Conservation (phyloP, 2,888 invertebrate genomes). For the Baronia brevicornis region DNA sequence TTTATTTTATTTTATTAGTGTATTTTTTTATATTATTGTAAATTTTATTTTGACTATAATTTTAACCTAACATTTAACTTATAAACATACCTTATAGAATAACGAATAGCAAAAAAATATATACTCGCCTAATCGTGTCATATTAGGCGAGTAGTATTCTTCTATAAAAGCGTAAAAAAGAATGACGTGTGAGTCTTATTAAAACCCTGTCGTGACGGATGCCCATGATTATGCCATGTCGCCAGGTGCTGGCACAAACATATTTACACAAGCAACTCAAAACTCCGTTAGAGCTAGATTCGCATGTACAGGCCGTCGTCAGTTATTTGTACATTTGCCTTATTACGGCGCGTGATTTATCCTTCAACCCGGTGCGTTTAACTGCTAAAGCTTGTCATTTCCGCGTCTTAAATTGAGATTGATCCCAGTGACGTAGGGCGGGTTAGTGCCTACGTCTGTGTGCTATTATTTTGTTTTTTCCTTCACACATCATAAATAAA, state of each 20-base stretch:
- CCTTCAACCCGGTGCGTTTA: slow-evolving; percentile 67
- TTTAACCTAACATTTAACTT: too few relatives aligned
- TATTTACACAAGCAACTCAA: slow-evolving; percentile 17
- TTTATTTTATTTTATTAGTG: too few relatives aligned
- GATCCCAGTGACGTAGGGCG: slow-evolving; percentile 52
- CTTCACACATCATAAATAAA: too few relatives aligned
- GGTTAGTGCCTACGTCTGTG: slow-evolving; percentile 45
- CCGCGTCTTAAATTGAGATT: slow-evolving; percentile 72
- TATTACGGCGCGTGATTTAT: slow-evolving; percentile 70
- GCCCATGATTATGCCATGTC: slow-evolving; percentile 45
- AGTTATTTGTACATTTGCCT: slow-evolving; percentile 65
- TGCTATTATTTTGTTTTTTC: slow-evolving; percentile 46
- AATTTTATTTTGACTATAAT: too few relatives aligned
- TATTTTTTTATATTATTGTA: too few relatives aligned
- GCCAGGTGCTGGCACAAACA: slow-evolving; percentile 27
- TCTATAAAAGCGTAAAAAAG: slow-evolving; percentile 29
- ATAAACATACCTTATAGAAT: too few relatives aligned
- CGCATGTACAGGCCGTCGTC: slow-evolving; percentile 25
- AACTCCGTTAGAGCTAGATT: slow-evolving; percentile 20
- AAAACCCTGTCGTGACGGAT: slow-evolving; percentile 65
- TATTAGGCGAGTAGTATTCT: too few relatives aligned
- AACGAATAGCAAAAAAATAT: too few relatives aligned
- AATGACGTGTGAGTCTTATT: slow-evolving; percentile 50
- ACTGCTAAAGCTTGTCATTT: slow-evolving; percentile 72
- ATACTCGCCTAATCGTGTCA: too few relatives aligned